These are phyloP conservation scores for Rhincodon typus DNA, from an alignment of 2,797 vertebrate genomes.

Conservation along the genomic window DNA sequence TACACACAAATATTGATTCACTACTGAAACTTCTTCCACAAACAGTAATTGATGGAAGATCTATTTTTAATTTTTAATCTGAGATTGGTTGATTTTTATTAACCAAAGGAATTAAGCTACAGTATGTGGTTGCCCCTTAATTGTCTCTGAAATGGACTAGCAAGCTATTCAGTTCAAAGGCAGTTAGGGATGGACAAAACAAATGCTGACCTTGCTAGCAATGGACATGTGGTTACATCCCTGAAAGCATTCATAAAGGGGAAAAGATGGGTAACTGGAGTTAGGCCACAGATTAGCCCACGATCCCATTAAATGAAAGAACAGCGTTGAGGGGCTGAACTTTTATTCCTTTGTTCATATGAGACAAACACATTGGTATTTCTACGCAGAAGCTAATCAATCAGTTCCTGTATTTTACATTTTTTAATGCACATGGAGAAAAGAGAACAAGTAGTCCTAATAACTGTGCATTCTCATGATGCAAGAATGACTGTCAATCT, in stretches of 20 bases:
- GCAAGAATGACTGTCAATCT: neutral
- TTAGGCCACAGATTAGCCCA: neutral
- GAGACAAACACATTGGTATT: neutral
- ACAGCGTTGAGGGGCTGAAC: neutral
- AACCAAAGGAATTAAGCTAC: neutral
- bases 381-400: slow-evolving; percentile 1
- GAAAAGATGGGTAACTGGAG: neutral
- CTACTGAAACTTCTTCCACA: neutral
- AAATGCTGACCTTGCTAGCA: neutral
- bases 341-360: neutral
- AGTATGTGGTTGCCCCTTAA: neutral
- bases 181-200: neutral
- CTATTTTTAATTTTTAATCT: neutral
- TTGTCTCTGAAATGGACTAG: neutral
- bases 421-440: neutral
- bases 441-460: neutral
- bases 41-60: neutral
- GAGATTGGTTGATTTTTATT: neutral
- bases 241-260: neutral
- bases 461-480: neutral
- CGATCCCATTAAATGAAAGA: neutral
- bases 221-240: neutral
- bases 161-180: neutral
- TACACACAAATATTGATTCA: neutral
- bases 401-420: neutral